Base-by-base conservation (phyloP, 2,797 vertebrate genomes). In the Characodon lateralis region DNA sequence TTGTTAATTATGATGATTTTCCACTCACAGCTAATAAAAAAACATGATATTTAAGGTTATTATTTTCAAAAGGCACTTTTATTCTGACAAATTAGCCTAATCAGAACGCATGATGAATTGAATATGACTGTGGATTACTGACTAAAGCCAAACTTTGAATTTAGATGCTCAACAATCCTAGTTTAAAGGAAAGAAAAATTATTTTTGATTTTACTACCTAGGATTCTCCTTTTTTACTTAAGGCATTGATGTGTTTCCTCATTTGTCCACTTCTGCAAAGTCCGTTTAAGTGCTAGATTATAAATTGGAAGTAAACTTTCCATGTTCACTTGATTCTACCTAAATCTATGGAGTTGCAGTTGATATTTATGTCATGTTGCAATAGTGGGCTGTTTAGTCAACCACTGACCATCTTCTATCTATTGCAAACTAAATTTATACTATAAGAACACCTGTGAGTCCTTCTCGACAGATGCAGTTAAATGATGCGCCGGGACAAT, bases 401-500 rank as follows among this genome's bases (percentile, higher is more conserved):
- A 51, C 16, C 13, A 48, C 53, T n/a, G 18, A 59, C 39, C 63
- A 18, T 10, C 46, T 53, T 59, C 43, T 55, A 59, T 35, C 14
- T 43, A 20, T 58, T 35, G 5, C 48, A 43, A 59, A 68, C 35
- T 2, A 18, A 8, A 26, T 18, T 59, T n/a, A 14, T 63, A 78
- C 61, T 53, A 72, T 63, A 4, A 65, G 9, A 28, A 51, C 65
- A 48, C 26, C 71, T 66, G 61, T 53, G 41, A 71, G 59, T 72
- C n/a, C 14, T 71, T 39, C 26, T 50, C 56, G 39, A 16, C 55
- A 53, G 35, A 20, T 6, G 20, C 16, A 24, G 50, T 83, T 73
- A 76, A 79, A 28, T 81, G 72, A 51, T 86, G 77, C 73, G 65
- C 82, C 71, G 26, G 73, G 74, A 82, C 81, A 76, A 46, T 73